These are phyloP conservation scores for silkworm (Bombyx mori) DNA, from an alignment of 1,140 invertebrate genomes.

Conservation along the genomic window DNA sequence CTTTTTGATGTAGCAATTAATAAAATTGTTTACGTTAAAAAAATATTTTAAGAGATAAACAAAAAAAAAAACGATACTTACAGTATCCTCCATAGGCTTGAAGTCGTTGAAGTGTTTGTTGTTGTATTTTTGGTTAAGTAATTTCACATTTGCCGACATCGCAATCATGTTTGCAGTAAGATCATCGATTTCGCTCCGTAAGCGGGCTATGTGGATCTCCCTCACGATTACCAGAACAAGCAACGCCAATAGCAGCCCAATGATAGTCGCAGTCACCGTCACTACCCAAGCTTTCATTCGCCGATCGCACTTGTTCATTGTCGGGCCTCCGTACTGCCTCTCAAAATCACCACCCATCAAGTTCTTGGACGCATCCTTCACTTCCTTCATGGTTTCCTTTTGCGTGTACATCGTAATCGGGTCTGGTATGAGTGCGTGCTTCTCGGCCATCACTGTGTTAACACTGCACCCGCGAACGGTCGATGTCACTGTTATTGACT, in stretches of 20 bases:
- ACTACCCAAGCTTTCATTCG: constrained; percentile 31
- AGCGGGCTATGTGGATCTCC: constrained; percentile 40
- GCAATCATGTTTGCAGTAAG: constrained; percentile 49
- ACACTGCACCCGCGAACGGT: constrained; percentile 44
- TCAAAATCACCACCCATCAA: constrained; percentile 60
- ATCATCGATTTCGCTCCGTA: constrained; percentile 45
- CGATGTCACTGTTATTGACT: constrained; percentile 19
- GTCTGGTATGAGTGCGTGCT: constrained; percentile 44
- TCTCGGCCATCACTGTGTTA: constrained; percentile 41
- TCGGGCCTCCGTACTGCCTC: constrained; percentile 37
- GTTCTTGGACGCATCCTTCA: constrained; percentile 54
- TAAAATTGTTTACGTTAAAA: constrained; percentile 3
- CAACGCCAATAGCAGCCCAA: constrained; percentile 33
- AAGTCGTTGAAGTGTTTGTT: constrained; percentile 52
- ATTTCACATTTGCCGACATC: constrained; percentile 42
- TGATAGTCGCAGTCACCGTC: constrained; percentile 25
- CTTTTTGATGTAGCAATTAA: background rate
- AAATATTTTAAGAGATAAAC: constrained; percentile 8
- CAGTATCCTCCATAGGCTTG: constrained; percentile 53
- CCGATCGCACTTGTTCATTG: constrained; percentile 25
- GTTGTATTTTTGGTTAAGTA: constrained; percentile 42
- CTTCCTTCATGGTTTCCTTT: constrained; percentile 44
- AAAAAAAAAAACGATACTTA: constrained; percentile 23
- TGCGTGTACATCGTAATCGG: constrained; percentile 49
- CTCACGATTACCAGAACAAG: constrained; percentile 40